Base-by-base conservation (phyloP, 2,888 invertebrate genomes). In the Philaethria dido region DNA sequence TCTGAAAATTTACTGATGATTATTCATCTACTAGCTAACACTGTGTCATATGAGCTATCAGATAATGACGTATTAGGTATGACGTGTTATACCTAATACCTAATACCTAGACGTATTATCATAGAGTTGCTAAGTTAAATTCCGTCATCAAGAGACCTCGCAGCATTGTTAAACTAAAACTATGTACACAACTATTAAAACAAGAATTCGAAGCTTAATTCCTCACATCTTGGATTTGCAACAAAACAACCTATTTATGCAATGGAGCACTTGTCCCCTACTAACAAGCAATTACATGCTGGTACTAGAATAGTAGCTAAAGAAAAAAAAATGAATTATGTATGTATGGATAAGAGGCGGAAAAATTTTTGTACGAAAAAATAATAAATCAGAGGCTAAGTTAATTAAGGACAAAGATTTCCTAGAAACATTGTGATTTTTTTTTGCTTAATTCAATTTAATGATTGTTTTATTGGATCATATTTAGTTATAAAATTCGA, bases 81-180 rank as follows among this genome's bases (percentile, higher is more conserved):
- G n/a, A n/a, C n/a, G n/a, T n/a, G n/a, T n/a, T n/a, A n/a, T n/a
- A n/a, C n/a, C n/a, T n/a, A n/a, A n/a, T n/a, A n/a, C n/a, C n/a
- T n/a, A n/a, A n/a, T n/a, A n/a, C n/a, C n/a, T n/a, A n/a, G n/a
- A n/a, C n/a, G n/a, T n/a, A n/a, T 13, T 47, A 4, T 18, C 18
- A 47, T 11, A 47, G 47, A 18, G 20, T 47, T 47, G 47, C 47
- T 20, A 47, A 47, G 14, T 47, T 47, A 11, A 47, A 47, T 47
- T 47, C 18, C 18, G 20, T 5, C 13, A 47, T 18, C 47, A 47
- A 47, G 13, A 47, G 18, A 47, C 47, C 47, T 47, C 47, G 47
- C 2, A 47, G 47, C 18, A 47, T 47, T 18, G 13, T 47, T 3
- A 20, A 29, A 29, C 6, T 47, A 47, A 47, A 47, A 47, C 13